Percentiles rank a stretch among this genome's conserved stretches.
phyloP scores from a whole-genome alignment of 1,140 invertebrate genomes.

The Bombus difficillimus region DNA sequence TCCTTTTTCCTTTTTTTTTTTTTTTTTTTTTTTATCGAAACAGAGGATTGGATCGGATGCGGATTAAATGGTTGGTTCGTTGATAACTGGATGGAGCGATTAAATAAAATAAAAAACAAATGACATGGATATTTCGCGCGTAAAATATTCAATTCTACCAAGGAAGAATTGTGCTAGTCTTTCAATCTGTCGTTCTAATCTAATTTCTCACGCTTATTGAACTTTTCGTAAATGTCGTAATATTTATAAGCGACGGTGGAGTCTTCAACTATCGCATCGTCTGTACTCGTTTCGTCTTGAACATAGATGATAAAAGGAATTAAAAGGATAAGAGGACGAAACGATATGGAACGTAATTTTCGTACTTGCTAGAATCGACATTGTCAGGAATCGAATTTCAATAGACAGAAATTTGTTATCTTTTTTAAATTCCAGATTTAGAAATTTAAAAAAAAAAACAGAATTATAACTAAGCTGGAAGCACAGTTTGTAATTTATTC shows the following conservation, averaged over 20 bases:
- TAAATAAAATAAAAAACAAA: background rate
- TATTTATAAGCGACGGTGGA: background rate
- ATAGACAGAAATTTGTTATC: background rate
- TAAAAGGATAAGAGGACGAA: background rate
- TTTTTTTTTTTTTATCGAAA: too few relatives aligned
- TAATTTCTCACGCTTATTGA: too few relatives aligned
- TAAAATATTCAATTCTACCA: background rate
- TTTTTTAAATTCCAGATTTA: background rate
- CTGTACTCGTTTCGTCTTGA: background rate
- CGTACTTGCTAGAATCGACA: background rate
- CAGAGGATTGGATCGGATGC: background rate
- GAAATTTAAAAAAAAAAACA: background rate
- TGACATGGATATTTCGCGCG: background rate
- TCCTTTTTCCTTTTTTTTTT: too few relatives aligned
- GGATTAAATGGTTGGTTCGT: slow-evolving; percentile 5
- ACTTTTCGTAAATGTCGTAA: too few relatives aligned
- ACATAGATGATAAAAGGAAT: background rate
- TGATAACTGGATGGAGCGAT: background rate
- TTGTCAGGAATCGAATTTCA: background rate
- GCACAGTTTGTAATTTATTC: background rate
- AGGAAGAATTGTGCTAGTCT: background rate
- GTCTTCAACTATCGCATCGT: background rate
- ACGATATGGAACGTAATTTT: background rate
- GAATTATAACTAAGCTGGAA: background rate
- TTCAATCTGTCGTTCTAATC: too few relatives aligned